Evolutionary conservation across 2,888 invertebrate genomes (phyloP).

Genomic region (Polietes domitor): DNA sequence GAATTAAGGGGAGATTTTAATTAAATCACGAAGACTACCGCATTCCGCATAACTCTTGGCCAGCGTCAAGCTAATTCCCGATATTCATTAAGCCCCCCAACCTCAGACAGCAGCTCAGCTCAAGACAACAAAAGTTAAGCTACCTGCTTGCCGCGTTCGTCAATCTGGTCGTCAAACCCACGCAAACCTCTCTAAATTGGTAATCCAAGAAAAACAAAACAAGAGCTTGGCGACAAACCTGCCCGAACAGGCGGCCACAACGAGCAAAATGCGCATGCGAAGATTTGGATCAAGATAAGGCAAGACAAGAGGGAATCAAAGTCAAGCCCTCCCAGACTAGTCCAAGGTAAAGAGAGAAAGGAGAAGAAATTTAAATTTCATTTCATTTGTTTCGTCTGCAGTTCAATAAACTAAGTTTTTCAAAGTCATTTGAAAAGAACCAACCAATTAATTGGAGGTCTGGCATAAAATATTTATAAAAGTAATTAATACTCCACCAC

Average conservation of each 20-base stretch:
- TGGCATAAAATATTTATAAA: too few species aligned
- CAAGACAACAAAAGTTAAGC: slow-evolving; percentile 23
- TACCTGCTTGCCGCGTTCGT: background rate
- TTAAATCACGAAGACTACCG: background rate
- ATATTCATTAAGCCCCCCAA: slow-evolving; percentile 6
- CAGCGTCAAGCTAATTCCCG: background rate
- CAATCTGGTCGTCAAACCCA: slow-evolving; percentile 23
- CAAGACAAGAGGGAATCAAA: background rate
- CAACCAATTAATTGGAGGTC: too few species aligned
- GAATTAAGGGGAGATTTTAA: background rate
- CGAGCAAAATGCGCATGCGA: too few species aligned
- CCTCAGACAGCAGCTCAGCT: background rate
- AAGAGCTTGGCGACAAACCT: slow-evolving; percentile 11
- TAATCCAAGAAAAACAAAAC: slow-evolving; percentile 20
- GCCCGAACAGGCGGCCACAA: background rate
- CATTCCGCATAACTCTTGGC: slow-evolving; percentile 10
- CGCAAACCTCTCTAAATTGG: slow-evolving; percentile 11
- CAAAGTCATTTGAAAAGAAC: too few species aligned
- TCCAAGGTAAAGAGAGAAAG: background rate
- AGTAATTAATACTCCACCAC: too few species aligned
- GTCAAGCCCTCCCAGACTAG: background rate
- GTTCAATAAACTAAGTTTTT: too few species aligned
- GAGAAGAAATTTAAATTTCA: too few species aligned
- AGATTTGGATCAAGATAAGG: background rate
- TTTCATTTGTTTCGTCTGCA: too few species aligned